Conservation (phyloP, 2,113 vertebrate species). For the Ascaphus truei region DNA sequence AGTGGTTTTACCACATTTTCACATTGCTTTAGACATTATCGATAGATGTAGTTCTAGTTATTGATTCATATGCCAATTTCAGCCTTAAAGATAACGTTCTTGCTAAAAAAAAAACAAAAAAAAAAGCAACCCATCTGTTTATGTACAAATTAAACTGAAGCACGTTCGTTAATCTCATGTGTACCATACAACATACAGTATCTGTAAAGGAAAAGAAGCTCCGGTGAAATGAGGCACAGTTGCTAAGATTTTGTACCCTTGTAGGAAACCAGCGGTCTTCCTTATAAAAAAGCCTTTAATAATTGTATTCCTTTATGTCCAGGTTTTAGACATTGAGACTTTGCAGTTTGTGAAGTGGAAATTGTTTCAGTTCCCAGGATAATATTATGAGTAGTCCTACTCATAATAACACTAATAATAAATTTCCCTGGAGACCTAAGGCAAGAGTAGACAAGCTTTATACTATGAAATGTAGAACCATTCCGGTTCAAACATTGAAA, state of each 20-base stretch:
- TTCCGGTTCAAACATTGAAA: background rate
- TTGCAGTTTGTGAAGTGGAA: constrained; percentile 11
- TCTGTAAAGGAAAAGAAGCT: too few species aligned
- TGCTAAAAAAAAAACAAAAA: too few species aligned
- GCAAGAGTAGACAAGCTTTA: background rate
- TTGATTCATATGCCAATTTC: too few species aligned
- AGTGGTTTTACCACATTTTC: background rate
- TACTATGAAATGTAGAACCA: background rate
- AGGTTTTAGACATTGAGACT: background rate
- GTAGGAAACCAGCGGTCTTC: background rate
- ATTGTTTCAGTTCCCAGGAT: background rate
- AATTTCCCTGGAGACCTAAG: background rate
- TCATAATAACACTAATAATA: constrained; percentile 12
- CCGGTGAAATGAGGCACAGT: too few species aligned
- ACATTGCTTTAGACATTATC: background rate
- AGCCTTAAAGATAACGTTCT: too few species aligned
- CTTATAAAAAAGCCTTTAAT: background rate
- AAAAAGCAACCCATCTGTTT: too few species aligned
- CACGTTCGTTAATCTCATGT: too few species aligned
- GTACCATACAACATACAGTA: too few species aligned
- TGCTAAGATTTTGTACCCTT: background rate
- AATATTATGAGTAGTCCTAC: background rate
- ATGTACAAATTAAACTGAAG: too few species aligned
- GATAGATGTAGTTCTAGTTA: background rate
- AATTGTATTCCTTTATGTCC: background rate